These are phyloP conservation scores for Tachypleus tridentatus DNA, from an alignment of 1,140 invertebrate genomes.

Conservation along the genomic window DNA sequence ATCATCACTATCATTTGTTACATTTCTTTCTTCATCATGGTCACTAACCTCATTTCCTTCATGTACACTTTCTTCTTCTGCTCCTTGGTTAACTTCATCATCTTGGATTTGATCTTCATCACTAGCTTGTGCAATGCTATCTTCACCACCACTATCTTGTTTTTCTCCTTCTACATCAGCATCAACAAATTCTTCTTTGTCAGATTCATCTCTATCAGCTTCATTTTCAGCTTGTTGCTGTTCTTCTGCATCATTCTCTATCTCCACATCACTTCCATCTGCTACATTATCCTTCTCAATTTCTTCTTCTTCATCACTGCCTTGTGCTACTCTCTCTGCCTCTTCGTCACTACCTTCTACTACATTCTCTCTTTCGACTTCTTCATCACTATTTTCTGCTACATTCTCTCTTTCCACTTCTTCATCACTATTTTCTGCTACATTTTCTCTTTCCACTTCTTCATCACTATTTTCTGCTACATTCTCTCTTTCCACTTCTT, in stretches of 20 bases:
- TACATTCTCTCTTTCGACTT: background rate
- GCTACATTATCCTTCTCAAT: conserved; percentile 15
- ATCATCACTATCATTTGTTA: conserved; percentile 28
- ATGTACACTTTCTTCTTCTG: conserved; percentile 18
- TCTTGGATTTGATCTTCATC: conserved; percentile 36
- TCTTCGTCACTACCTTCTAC: conserved; percentile 8
- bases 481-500: conserved; percentile 1
- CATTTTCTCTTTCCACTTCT: conserved; percentile 28
- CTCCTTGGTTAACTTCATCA: conserved; percentile 38
- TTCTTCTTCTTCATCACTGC: conserved; percentile 15
- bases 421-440: conserved; percentile 10
- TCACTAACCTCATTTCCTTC: conserved; percentile 17
- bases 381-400: conserved; percentile 21
- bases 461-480: conserved; percentile 14
- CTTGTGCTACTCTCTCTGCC: background rate
- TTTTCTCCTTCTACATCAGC: no score
- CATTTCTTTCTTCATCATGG: conserved; percentile 23
- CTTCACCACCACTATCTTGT: no score
- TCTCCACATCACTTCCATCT: conserved; percentile 7
- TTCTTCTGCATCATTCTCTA: background rate
- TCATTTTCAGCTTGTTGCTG: conserved; percentile 10
- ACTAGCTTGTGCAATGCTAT: no score
- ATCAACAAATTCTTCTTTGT: no score
- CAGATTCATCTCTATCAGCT: background rate
- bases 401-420: conserved; percentile 15